Evolutionary conservation across 2,888 invertebrate genomes (phyloP), one percentile per base, ranked within the genome.

Genomic region (Leptinotarsa haldemani): DNA sequence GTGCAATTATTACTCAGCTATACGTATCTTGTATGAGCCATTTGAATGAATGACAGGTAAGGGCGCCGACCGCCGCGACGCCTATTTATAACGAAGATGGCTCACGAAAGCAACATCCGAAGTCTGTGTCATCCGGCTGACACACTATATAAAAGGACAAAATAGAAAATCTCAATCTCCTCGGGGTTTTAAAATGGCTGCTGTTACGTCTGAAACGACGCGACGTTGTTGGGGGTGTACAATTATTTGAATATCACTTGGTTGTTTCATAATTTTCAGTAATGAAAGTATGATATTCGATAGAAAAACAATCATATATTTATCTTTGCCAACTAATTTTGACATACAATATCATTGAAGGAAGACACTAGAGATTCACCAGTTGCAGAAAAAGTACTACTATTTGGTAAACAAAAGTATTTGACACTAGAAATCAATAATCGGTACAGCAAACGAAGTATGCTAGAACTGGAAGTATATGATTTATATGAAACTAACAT

Each of bases 21-120:
- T 61, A 30, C 61, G 61, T 30, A 61, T 15, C 13, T 7, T 16
- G 30, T 61, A 61, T 25, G 40, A 61, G 30, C 40, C 61, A 70
- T 70, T 65, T 65, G 70, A 65, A 74, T 68, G 71, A 53, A 56
- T 66, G 69, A 52, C 70, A 78, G 76, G 78, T 79, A 75, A 76
- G 76, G 80, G 79, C 78, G 81, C 78, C 80, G 80, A 79, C 78
- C 77, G 75, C 65, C 73, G 64, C 66, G 77, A 70, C 69, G 71
- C 74, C 77, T 74, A 74, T 77, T 74, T 74, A 73, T 77, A 74
- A 50, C 63, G 52, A 18, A 22, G 61, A 70, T 68, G 52, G 66
- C 71, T 69, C 70, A 70, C 18, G 66, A 70, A 73, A 52, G 65
- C 70, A 58, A 68, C 74, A 74, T 74, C 69, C 61, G 65, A 67